phyloP scores from a whole-genome alignment of 2,113 vertebrate genomes.

The Xiphophorus hellerii region DNA sequence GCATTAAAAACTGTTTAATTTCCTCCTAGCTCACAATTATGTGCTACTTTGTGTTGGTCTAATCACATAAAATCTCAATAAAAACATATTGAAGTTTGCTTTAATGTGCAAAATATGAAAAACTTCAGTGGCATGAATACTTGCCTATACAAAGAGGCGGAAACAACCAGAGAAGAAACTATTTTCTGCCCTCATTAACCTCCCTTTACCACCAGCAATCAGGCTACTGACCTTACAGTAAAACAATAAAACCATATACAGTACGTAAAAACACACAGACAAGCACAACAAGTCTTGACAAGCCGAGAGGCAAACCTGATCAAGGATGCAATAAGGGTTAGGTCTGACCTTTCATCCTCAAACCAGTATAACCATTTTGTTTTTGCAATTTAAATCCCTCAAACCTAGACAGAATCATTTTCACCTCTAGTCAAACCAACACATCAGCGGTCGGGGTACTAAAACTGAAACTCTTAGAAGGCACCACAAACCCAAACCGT shows the following conservation, averaged over 20 bases:
- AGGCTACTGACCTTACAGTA: neutral
- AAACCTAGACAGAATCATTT: constrained; percentile 30
- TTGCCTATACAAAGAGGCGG: neutral
- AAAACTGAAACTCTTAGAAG: constrained; percentile 35
- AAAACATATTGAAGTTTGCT: neutral
- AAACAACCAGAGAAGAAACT: neutral
- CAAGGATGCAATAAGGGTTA: constrained; percentile 55
- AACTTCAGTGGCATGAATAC: neutral
- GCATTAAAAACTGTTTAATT: too few relatives aligned
- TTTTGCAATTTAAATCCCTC: constrained; percentile 32
- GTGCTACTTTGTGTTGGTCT: too few relatives aligned
- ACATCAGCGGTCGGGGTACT: constrained; percentile 10
- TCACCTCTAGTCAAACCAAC: constrained; percentile 50
- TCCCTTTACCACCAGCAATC: neutral
- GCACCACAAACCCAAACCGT: neutral
- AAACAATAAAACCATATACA: constrained; percentile 11
- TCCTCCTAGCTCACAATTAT: neutral
- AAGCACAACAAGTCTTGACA: constrained; percentile 17
- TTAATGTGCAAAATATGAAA: neutral
- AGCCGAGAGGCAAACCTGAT: constrained; percentile 59
- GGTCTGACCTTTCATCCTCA: constrained; percentile 67
- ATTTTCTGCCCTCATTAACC: neutral
- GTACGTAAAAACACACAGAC: neutral
- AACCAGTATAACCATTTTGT: constrained; percentile 3
- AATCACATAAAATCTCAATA: neutral